Percentiles rank a stretch among this genome's conserved stretches.
Evolutionary conservation across 2,113 vertebrate genomes (phyloP).

Genomic region (Perccottus glenii): DNA sequence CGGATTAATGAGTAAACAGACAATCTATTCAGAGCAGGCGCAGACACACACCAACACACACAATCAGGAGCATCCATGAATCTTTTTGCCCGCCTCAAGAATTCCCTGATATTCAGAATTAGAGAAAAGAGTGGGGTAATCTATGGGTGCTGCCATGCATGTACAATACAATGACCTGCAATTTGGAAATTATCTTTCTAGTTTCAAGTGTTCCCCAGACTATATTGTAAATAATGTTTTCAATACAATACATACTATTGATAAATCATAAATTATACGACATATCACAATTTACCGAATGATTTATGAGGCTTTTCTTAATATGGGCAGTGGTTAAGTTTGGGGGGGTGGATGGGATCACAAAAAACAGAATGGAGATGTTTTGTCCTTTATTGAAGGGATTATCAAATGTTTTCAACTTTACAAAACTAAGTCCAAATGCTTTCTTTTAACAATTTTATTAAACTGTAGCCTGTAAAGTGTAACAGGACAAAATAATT

Average conservation of each 20-base stretch:
- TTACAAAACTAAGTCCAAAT: no score
- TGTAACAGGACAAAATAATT: neutral
- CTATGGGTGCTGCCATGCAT: conserved; percentile 51
- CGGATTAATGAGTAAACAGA: conserved; percentile 54
- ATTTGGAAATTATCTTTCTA: conserved; percentile 12
- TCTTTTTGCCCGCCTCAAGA: conserved; percentile 56
- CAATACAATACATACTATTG: no score
- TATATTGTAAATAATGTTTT: neutral
- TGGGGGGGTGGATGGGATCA: no score
- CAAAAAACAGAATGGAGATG: no score
- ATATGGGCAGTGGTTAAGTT: no score
- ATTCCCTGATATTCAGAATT: conserved; percentile 53
- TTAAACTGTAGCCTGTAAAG: no score
- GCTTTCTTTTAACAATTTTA: no score
- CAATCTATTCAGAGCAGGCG: conserved; percentile 47
- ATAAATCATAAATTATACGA: no score
- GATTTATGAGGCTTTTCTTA: no score
- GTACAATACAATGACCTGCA: conserved; percentile 40
- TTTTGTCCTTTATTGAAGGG: no score
- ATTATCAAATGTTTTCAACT: no score
- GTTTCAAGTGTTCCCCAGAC: neutral
- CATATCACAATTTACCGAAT: no score
- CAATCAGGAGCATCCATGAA: conserved; percentile 50
- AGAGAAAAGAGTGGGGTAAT: conserved; percentile 49
- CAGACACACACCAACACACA: conserved; percentile 45